phyloP scores from a whole-genome alignment of 2,113 vertebrate genomes.

The Nestor notabilis region DNA sequence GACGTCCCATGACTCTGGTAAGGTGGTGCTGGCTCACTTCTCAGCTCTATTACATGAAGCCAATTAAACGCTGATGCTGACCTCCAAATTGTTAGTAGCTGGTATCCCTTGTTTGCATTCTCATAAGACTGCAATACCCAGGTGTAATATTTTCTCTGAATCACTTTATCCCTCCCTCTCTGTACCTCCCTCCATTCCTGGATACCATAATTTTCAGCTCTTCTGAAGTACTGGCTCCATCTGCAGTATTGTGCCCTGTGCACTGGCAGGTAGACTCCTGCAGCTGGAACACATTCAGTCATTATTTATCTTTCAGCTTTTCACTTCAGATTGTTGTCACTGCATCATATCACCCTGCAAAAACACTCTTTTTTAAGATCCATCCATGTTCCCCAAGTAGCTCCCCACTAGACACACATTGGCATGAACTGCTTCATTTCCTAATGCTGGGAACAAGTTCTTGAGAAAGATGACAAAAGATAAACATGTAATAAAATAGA shows the following conservation, averaged over 20 bases:
- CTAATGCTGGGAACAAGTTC: not conserved
- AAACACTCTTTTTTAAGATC: not conserved
- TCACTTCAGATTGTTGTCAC: not conserved
- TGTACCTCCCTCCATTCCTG: not conserved
- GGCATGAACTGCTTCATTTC: not conserved
- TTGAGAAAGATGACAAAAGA: not conserved
- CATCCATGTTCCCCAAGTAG: not conserved
- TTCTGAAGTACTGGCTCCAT: not conserved
- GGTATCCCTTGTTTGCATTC: not conserved
- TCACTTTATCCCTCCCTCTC: not conserved
- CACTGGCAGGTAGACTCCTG: not conserved
- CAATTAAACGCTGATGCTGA: not conserved
- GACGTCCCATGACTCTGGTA: not conserved
- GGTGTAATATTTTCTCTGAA: not conserved
- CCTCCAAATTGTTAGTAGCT: not conserved
- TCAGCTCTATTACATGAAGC: not conserved
- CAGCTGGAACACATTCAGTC: not conserved
- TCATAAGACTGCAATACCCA: not conserved
- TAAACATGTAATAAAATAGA: not conserved
- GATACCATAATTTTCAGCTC: not conserved
- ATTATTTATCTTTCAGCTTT: not conserved
- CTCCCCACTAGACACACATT: not conserved
- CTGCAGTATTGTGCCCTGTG: not conserved
- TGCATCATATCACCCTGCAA: not conserved
- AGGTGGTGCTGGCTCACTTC: not conserved